Evolutionary conservation across 2,888 invertebrate species (phyloP).

Genomic region (Drosophila fungiperda): DNA sequence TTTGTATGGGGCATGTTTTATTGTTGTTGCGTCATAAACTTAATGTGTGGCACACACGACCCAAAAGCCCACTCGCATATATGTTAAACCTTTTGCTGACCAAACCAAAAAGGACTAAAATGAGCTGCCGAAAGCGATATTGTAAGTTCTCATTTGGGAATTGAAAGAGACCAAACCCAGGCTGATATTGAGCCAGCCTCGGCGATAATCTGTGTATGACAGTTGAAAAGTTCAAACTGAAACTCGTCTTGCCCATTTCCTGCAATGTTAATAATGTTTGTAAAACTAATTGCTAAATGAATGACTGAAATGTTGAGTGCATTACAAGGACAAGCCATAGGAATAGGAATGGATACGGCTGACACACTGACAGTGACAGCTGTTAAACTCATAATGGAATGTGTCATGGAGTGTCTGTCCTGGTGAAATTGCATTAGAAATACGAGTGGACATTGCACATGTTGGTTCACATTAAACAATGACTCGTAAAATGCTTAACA

Average conservation of each 20-base stretch:
- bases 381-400: slow-evolving; percentile 45
- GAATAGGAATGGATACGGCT: slow-evolving; percentile 14
- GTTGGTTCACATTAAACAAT: slow-evolving; percentile 62
- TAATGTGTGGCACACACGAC: slow-evolving; percentile 63
- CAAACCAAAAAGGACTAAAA: slow-evolving; percentile 48
- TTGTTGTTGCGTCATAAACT: slow-evolving; percentile 80
- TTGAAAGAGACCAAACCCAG: slow-evolving; percentile 27
- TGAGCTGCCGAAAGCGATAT: slow-evolving; percentile 53
- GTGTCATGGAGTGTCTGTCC: slow-evolving; percentile 36
- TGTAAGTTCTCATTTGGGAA: slow-evolving; percentile 67
- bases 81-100: slow-evolving; percentile 76
- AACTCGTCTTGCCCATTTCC: slow-evolving; percentile 26
- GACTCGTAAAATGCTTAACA: slow-evolving; percentile 63
- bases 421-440: slow-evolving; percentile 68
- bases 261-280: slow-evolving; percentile 36
- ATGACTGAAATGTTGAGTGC: slow-evolving; percentile 42
- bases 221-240: slow-evolving; percentile 30
- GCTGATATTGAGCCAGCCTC: slow-evolving; percentile 44
- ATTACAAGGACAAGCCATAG: slow-evolving; percentile 17
- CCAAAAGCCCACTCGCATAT: slow-evolving; percentile 56
- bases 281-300: slow-evolving; percentile 69
- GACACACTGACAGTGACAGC: slow-evolving; percentile 58
- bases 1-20: slow-evolving; percentile 68
- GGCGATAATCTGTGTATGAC: slow-evolving; percentile 69
- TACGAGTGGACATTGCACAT: slow-evolving; percentile 36